Evolutionary conservation across 37 sponge, comb jelly and placozoan species (phyloP), one percentile per base, ranked within the genome.

Genomic region (Lycopodina hypogea): DNA sequence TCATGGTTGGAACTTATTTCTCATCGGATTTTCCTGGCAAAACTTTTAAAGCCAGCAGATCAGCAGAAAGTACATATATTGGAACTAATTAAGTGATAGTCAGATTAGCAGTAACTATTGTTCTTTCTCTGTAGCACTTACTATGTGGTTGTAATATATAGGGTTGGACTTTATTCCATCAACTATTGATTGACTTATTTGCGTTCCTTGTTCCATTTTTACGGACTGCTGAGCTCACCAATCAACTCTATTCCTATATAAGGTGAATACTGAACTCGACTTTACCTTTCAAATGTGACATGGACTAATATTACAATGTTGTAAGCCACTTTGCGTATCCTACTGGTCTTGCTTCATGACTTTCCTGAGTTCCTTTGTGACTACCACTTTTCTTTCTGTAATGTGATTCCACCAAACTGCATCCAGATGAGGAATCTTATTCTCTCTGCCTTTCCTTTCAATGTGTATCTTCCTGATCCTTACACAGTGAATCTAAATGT

Each of bases 341-440:
- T 99, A 67, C 83, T 99, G 40, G 99, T 99, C 15, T 89, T 99
- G 72, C 85, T 99, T 28, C 99, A 99, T 68, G 99, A 99, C 80
- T 99, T 99, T 75, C 99, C 99, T 0, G 99, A 99, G 91, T 99
- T 99, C 51, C 89, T 99, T 23, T 99, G 99, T 85, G 99, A 99
- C 69, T 96, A 96, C 69, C 99, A 99, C 81, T 96, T 96, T 83
- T 84, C 92, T 28, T 99, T 99, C 82, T 99, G 99, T 81, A 95
- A 99, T 52, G 99, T 96, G 53, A 96, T 99, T 40, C 99, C 99
- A 56, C 99, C 99, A 12, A 96, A 96, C 78, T 99, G 99, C 82
- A 91, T 99, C 69, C 99, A 99, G 66, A 92, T 99, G 93, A 81
- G 96, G 64, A 99, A 99, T 76, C 90, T 99, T 45, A 99, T 99